A percentile compares a stretch with the other conserved stretches of the same genome.
phyloP scores from a whole-genome alignment of 2,113 vertebrate species.

The Pandion haliaetus region DNA sequence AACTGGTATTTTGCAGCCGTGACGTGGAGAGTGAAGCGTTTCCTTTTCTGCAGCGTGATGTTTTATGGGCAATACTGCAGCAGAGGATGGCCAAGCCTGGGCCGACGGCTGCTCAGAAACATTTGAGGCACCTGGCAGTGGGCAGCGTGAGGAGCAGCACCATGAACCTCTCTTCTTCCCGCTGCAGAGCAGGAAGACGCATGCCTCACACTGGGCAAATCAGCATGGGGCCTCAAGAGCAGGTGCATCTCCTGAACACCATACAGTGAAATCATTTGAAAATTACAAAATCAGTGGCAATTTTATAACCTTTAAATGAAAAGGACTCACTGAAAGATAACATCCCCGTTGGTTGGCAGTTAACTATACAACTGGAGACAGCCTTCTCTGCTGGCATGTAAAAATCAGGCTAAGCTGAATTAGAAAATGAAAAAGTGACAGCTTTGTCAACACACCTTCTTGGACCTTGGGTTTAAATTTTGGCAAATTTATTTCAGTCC shows the following conservation, averaged over 20 bases:
- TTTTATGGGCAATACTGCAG: neutral
- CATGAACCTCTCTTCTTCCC: neutral
- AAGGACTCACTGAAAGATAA: neutral
- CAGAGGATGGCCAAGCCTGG: neutral
- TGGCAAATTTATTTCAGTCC: neutral
- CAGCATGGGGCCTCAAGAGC: neutral
- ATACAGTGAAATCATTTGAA: neutral
- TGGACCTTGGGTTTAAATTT: neutral
- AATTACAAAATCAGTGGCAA: neutral
- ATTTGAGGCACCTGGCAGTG: neutral
- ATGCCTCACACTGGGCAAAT: neutral
- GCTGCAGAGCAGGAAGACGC: neutral
- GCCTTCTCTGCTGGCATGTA: neutral
- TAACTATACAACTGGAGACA: neutral
- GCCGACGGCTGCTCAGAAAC: neutral
- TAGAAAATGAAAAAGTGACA: neutral
- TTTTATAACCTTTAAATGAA: conserved; percentile 6
- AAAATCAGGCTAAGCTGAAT: conserved; percentile 11
- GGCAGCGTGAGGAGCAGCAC: neutral
- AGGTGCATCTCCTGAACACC: neutral
- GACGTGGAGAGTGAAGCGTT: neutral
- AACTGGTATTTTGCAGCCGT: neutral
- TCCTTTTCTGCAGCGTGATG: neutral
- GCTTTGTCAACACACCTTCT: neutral
- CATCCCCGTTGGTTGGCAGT: neutral